Evolutionary conservation across 2,113 vertebrate species (phyloP), one percentile per base, ranked within the genome.

Genomic region (Xiphophorus maculatus): DNA sequence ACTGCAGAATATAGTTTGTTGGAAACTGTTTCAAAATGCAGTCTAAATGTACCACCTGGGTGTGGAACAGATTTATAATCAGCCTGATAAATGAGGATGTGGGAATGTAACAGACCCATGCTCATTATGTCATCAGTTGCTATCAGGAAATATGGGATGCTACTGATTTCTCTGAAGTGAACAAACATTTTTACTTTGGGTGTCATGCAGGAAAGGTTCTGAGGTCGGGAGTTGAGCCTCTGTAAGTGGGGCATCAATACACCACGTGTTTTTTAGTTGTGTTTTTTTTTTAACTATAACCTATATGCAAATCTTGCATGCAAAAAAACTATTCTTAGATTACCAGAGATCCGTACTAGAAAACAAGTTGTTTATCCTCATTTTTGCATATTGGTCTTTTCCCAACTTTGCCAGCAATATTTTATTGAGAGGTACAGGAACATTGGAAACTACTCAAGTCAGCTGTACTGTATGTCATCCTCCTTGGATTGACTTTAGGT

Each of bases 131-230:
- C 15, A 44, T 19, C 67, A 51, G 27, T 13, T 71, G 22, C 37
- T 68, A 14, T 62, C 8, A 74, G 54, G 73, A 71, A 70, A 68
- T 30, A 35, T 8, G 4, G 8, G n/a, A 29, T 66, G n/a, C 64
- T 75, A 30, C 11, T 71, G 28, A 32, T 74, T 76, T 84, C 15
- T 70, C 17, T 54, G 60, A 65, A 65, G 33, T 40, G n/a, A n/a
- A 1, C 22, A n/a, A n/a, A n/a, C 51, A 25, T 58, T 58, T 48
- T 25, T 58, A 11, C 51, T 58, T 58, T 25, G 0, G 8, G 22
- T 22, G 51, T 22, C 51, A 58, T 25, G 17, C 22, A 19, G 17
- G 5, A 54, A 54, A 54, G 48, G 48, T 25, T 19, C 48, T 22
- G 51, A 58, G 22, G 51, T 25, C 25, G 25, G 51, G 14, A 19